Evolutionary conservation across 2,113 vertebrate species (phyloP), one percentile per base, ranked within the genome.

Genomic region (Microtus richardsoni): DNA sequence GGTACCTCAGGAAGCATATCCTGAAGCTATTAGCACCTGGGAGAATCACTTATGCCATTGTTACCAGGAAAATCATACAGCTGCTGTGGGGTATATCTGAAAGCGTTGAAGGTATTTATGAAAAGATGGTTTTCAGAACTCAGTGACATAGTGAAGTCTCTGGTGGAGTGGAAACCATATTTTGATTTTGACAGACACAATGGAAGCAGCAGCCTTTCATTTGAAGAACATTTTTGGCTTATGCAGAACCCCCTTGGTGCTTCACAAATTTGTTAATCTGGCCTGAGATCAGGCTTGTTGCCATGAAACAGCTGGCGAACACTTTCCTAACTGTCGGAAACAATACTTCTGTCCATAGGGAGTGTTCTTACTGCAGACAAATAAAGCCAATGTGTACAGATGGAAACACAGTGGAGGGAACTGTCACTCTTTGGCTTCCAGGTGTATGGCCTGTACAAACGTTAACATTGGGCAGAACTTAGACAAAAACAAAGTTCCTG

Each of bases 41-140:
- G 0, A 99, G 99, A 0, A 99, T 99, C 88, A 98, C 99, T 97
- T 99, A 99, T 2, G 98, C 99, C 93, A 99, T 99, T 98, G 98
- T 98, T 0, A 99, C 98, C 0, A 99, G 99, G 96, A 99, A 98
- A 74, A 99, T 99, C 78, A 94, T 99, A 99, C 99, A 71, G 99
- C 99, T 7, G 99, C 99, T 0, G 99, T 99, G 99, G 99, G 41
- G 99, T 99, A 0, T 99, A 99, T 49, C 98, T 99, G 93, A 99
- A 99, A 97, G 99, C 99, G 78, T 97, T 99, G 96, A 97, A 99
- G 79, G 98, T 99, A 92, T 99, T 99, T 89, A 99, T 4, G 99
- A 99, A 98, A 99, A 99, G 97, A 99, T 99, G n/a, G 99, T 99
- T 96, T 99, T 99, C 98, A 99, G 99, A 96, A 99, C 99, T 88